Conservation (phyloP, 2,797 vertebrate genomes). For the Alauda arvensis region DNA sequence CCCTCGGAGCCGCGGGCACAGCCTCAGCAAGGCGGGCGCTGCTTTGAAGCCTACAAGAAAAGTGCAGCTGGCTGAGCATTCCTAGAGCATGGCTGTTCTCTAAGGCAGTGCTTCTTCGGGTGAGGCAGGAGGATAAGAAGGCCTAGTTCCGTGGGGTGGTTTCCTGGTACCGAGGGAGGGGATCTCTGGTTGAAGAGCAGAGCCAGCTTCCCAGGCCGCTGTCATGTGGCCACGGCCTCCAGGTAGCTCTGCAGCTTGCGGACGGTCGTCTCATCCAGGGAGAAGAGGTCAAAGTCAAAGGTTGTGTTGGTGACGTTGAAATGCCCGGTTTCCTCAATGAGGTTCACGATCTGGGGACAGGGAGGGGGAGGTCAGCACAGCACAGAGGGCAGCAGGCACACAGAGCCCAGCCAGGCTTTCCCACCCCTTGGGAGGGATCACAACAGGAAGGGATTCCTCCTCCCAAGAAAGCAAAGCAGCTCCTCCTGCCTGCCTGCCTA, state of each 20-base stretch:
- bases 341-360: conserved; percentile 88
- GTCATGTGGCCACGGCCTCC: conserved; percentile 96
- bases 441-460: not conserved
- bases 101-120: conserved; percentile 75
- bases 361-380: not conserved
- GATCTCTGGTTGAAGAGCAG: conserved; percentile 52
- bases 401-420: not conserved
- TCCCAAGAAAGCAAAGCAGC: not conserved
- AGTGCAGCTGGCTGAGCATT: conserved; percentile 69
- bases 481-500: not conserved
- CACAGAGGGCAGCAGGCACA: not conserved
- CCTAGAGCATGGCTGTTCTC: conserved; percentile 66
- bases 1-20: conserved; percentile 4
- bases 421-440: not conserved
- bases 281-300: conserved; percentile 99
- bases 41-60: conserved; percentile 58
- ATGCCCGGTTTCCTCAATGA: conserved; percentile 97
- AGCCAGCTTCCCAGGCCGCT: conserved; percentile 41
- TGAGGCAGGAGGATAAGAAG: conserved; percentile 40
- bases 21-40: conserved; percentile 5
- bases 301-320: conserved; percentile 99
- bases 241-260: conserved; percentile 99
- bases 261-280: conserved; percentile 95
- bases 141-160: conserved; percentile 52
- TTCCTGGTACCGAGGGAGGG: conserved; percentile 54